Conservation (phyloP, 2,113 vertebrate genomes). For the Crotophaga sulcirostris region DNA sequence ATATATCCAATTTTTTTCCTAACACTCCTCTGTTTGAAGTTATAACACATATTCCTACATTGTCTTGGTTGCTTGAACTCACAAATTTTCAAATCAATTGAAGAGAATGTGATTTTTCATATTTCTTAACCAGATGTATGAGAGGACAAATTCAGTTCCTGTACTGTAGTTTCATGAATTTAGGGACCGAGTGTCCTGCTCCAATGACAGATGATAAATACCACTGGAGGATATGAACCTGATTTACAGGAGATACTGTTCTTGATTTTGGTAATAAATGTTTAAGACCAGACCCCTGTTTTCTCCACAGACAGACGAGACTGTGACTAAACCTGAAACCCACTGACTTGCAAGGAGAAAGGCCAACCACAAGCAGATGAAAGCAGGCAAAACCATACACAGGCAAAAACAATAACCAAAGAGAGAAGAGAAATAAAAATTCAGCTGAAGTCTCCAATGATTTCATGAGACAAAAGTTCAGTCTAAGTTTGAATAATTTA, state of each 20-base stretch:
- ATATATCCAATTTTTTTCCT: neutral
- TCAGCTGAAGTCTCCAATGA: neutral
- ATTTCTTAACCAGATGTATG: neutral
- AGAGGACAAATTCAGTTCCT: neutral
- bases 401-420: neutral
- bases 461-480: neutral
- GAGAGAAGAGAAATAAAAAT: neutral
- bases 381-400: neutral
- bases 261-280: neutral
- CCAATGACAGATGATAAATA: neutral
- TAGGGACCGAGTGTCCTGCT: neutral
- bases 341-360: neutral
- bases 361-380: neutral
- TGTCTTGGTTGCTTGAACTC: neutral
- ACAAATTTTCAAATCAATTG: neutral
- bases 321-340: neutral
- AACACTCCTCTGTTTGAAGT: neutral
- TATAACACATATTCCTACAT: neutral
- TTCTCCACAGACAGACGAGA: neutral
- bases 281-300: neutral
- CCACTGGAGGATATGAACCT: neutral
- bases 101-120: neutral
- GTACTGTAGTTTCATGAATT: neutral
- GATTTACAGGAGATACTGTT: neutral
- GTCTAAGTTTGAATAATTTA: neutral